Base-by-base conservation (phyloP, 2,888 invertebrate species). In the Schizaphis graminum region DNA sequence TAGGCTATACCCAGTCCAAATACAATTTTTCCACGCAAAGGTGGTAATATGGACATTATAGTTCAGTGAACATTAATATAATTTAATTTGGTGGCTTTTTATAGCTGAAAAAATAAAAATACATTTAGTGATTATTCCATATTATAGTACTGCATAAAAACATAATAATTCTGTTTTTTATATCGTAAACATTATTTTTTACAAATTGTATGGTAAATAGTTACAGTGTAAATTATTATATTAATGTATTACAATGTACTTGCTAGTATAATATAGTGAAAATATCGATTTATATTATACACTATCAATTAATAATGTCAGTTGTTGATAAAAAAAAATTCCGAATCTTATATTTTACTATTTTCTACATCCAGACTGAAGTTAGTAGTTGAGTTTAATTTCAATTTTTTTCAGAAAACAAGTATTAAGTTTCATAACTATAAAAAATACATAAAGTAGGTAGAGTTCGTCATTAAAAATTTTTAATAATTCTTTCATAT, bases 21-120 rank as follows among this genome's bases (percentile, higher is more conserved):
- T 49, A 94, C 61, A 61, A 94, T 85, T 86, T 86, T 61, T 28
- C 93, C 85, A 28, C 90, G 86, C 44, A 61, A 61, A 0, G 85
- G n/a, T 28, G 90, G 90, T 85, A 90, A 61, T 61, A 90, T 61
- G 77, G 28, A 49, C 93, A 94, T 94, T 85, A 57, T 89, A 89
- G 86, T 89, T 56, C 35, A 47, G 56, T 57, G 89, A 26, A 89
- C 89, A 93, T 93, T 84, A 89, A 93, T 84, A 56, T 41, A 11
- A 41, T 7, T 47, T 2, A 53, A 28, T 47, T 26, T 41, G 21
- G 44, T 57, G 77, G 77, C 47, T 35, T 93, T 47, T 13, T 16
- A 8, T 41, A 28, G 44, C 93, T 93, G 56, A n/a, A 84, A 56
- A 89, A 84, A n/a, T 5, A 85, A 88, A 88, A 41, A 88, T 35